Conservation (phyloP, 2,888 invertebrate genomes). For the Tetragnatha montana region DNA sequence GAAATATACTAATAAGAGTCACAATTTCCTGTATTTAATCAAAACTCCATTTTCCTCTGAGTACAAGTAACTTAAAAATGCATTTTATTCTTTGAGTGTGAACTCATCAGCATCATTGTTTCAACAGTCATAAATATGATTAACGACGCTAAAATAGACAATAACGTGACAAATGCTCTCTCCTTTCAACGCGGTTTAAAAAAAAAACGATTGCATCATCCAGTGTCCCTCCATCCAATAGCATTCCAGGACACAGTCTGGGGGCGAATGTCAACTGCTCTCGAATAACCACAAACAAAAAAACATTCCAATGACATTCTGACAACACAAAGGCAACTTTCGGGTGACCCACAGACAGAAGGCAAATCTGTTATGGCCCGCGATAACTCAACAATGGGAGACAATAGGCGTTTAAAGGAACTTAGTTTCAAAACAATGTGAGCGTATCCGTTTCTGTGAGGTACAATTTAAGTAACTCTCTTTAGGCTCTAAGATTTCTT, state of each 20-base stretch:
- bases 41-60: too few species aligned
- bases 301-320: neutral
- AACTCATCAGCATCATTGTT: too few species aligned
- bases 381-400: constrained; percentile 35
- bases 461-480: neutral
- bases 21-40: too few species aligned
- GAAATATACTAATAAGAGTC: too few species aligned
- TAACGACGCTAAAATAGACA: too few species aligned
- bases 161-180: too few species aligned
- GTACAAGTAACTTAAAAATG: too few species aligned
- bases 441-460: neutral
- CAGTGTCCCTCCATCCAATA: neutral
- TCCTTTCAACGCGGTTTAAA: too few species aligned
- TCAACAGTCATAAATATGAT: too few species aligned
- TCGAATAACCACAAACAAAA: constrained; percentile 6
- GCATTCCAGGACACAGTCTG: constrained; percentile 6
- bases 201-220: too few species aligned
- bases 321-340: constrained; percentile 25
- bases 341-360: constrained; percentile 8
- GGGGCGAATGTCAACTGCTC: constrained; percentile 2
- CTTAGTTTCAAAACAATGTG: constrained; percentile 40
- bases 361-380: neutral
- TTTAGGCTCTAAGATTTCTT: neutral
- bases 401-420: constrained; percentile 50
- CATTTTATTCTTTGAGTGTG: too few species aligned